Base-by-base conservation (phyloP, 2,113 vertebrate genomes). In the Seriola quinqueradiata region DNA sequence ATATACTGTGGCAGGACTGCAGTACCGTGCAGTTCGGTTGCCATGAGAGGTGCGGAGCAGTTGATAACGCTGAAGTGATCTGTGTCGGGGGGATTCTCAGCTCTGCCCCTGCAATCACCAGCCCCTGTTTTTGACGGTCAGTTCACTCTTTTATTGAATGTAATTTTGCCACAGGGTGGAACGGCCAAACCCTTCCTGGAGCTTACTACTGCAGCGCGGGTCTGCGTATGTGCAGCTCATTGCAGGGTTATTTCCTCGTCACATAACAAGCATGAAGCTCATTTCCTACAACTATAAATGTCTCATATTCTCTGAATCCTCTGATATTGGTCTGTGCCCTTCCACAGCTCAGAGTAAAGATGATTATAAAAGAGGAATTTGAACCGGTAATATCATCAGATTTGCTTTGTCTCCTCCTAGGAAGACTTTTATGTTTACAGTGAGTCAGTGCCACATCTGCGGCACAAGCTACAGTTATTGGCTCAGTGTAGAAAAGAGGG, bases 131-230 rank as follows among this genome's bases (percentile, higher is more conserved):
- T 40, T 55, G 55, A 77, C 4, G 8, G 77, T 79, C 70, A 28
- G 66, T 81, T 87, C 55, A 74, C 75, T 81, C 65, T 76, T 82
- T 82, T 81, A 87, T 65, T 89, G 92, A 94, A 93, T 94, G 93
- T 93, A 93, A 84, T 79, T 86, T 77, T 58, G 58, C 63, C 55
- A 52, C 63, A 57, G 21, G 21, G 46, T 69, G 75, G 72, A 23
- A 73, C 16, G 70, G 61, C 79, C 60, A 79, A 82, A 61, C 50
- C 74, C 61, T 36, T 12, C 19, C 42, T n/a, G 48, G 34, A 82
- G 54, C 58, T 79, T 74, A 28, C n/a, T 32, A 14, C 55, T 74
- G 70, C 78, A 44, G 70, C 25, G 8, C 2, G 40, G 5, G 21
- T 52, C 16, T 55, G 50, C 34, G 16, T 58, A 32, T 23, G 74